Base-by-base conservation (phyloP, 1,140 invertebrate species). In the Euura saliciscinereae region DNA sequence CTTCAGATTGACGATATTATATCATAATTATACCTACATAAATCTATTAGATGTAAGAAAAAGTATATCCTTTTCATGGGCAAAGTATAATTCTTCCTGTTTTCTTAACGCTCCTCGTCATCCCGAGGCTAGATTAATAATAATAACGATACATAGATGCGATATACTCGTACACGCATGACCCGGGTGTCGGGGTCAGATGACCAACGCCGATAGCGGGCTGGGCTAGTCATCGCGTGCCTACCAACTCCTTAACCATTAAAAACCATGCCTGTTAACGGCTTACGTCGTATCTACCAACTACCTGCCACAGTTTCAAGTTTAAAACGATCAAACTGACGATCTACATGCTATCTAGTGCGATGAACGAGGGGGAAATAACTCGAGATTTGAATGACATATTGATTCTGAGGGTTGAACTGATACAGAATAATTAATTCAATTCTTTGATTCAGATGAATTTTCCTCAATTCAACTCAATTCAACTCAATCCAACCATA, bases 141-240 rank as follows among this genome's bases (percentile, higher is more conserved):
- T 2, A 5, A 44, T 7, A 51, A 45, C 10, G 11, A 51, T 28
- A 28, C 28, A 28, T 28, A 28, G 28, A 28, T 28, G 28, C 28
- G 28, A 28, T 28, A 28, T 28, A 28, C 28, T 28, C 8, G 28
- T 8, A 69, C 6, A 46, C 28, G 10, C 10, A 28, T 46, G 13
- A 46, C 46, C 65, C 65, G 71, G 69, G 69, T 80, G 80, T 80
- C 79, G 75, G 72, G 79, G 80, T 80, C 80, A 80, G 80, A 80
- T 81, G 67, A 43, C 8, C 74, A 78, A 81, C 78, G 78, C 66
- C 46, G 65, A 43, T 45, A 46, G 66, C 67, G 66, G 65, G 43
- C 59, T 68, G 65, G 71, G 28, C 65, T 8, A 59, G 66, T 70
- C n/a, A 75, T 78, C 77, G 78, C 77, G 78, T 79, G 78, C 71